These are phyloP conservation scores for Ditula angustiorana DNA, from an alignment of 2,888 invertebrate species.

Conservation along the genomic window DNA sequence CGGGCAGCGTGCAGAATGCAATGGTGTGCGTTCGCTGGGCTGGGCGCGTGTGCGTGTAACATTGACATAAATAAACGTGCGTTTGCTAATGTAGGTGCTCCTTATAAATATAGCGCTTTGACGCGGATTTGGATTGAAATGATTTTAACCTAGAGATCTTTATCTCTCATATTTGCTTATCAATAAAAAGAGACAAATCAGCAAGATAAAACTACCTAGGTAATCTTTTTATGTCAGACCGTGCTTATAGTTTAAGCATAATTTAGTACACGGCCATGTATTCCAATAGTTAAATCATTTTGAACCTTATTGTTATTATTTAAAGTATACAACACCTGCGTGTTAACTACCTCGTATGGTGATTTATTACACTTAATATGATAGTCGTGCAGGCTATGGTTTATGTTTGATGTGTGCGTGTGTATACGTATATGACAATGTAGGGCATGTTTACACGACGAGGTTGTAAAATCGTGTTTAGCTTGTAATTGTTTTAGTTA, in stretches of 20 bases:
- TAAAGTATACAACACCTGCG: background rate
- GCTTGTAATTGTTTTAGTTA: constrained; percentile 60
- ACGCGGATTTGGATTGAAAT: background rate
- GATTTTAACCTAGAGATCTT: background rate
- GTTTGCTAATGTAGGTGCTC: constrained; percentile 47
- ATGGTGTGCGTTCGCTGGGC: constrained; percentile 70
- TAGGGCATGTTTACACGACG: constrained; percentile 74
- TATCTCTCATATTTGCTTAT: background rate
- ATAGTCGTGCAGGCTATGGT: constrained; percentile 58
- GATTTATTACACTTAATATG: constrained; percentile 59
- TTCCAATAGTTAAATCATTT: background rate
- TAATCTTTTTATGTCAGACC: constrained; percentile 24
- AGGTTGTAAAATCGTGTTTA: constrained; percentile 61
- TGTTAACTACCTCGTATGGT: background rate
- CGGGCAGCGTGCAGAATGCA: constrained; percentile 67
- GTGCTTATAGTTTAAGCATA: constrained; percentile 26
- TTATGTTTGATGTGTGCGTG: constrained; percentile 64
- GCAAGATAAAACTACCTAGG: constrained; percentile 7
- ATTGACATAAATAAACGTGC: constrained; percentile 79
- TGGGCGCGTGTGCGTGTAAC: constrained; percentile 68
- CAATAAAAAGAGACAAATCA: background rate
- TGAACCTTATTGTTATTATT: background rate
- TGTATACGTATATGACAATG: constrained; percentile 68
- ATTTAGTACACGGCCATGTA: constrained; percentile 15
- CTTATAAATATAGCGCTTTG: constrained; percentile 5